phyloP scores from a whole-genome alignment of 2,888 invertebrate species.

The Lacanobia oleracea region DNA sequence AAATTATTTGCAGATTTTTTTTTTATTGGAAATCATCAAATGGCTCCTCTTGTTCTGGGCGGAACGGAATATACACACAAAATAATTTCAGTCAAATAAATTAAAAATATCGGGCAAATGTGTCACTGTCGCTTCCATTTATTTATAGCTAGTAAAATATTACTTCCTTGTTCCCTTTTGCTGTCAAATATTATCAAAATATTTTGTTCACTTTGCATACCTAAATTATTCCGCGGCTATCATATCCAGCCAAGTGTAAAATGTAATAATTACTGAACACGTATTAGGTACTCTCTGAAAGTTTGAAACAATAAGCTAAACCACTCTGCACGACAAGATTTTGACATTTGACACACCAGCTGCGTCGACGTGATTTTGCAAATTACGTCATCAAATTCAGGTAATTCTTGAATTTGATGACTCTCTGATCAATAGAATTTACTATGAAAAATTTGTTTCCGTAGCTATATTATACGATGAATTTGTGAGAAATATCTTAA shows the following conservation, averaged over 20 bases:
- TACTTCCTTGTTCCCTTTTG: conserved; percentile 10
- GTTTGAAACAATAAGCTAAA: neutral
- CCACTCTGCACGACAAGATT: too few species aligned
- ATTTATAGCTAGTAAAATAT: conserved; percentile 3
- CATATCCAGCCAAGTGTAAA: neutral
- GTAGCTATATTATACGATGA: too few species aligned
- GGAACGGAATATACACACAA: neutral
- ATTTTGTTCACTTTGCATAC: conserved; percentile 1
- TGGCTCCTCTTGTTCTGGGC: too few species aligned
- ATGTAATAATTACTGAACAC: neutral
- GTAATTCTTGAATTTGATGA: too few species aligned
- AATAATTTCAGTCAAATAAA: conserved; percentile 5
- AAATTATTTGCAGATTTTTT: too few species aligned
- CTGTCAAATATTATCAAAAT: conserved; percentile 5
- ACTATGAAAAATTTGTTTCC: too few species aligned
- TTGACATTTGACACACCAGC: too few species aligned
- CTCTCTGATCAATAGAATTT: too few species aligned
- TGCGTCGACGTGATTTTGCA: too few species aligned
- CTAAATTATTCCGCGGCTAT: conserved; percentile 17
- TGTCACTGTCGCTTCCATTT: neutral
- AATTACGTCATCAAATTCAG: too few species aligned
- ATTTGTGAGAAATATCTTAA: too few species aligned
- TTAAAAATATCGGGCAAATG: neutral
- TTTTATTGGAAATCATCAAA: too few species aligned
- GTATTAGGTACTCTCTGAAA: neutral